Conservation (phyloP, 1,140 invertebrate species). For the Acyrthosiphon pisum region DNA sequence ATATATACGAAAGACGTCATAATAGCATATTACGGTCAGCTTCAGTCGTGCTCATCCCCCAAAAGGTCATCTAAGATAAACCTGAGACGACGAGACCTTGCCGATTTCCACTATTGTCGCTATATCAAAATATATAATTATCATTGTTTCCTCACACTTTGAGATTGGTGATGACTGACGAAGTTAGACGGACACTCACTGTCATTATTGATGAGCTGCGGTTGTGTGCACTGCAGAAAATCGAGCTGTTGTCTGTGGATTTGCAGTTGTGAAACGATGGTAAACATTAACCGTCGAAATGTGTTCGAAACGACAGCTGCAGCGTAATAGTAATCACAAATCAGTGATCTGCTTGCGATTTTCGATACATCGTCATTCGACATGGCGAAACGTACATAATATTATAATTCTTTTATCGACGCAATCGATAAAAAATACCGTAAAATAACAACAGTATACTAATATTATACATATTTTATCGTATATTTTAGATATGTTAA, state of each 20-base stretch:
- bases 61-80: not conserved
- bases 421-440: not conserved
- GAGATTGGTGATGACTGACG: not conserved
- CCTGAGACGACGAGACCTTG: not conserved
- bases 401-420: not conserved
- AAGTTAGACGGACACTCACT: not conserved
- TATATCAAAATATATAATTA: not conserved
- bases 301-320: not conserved
- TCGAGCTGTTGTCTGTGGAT: not conserved
- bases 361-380: not conserved
- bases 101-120: not conserved
- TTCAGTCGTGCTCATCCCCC: not conserved
- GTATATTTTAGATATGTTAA: not conserved
- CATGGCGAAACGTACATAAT: too few relatives aligned
- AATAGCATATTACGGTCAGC: not conserved
- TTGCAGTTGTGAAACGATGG: not conserved
- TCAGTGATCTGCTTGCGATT: not conserved
- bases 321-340: not conserved
- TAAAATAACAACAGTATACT: not conserved
- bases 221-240: not conserved
- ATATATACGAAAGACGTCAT: not conserved
- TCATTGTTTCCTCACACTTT: not conserved
- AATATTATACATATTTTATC: not conserved
- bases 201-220: not conserved
- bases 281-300: not conserved